Conservation (phyloP, 2,113 vertebrate species). For the Tragelaphus strepsiceros region DNA sequence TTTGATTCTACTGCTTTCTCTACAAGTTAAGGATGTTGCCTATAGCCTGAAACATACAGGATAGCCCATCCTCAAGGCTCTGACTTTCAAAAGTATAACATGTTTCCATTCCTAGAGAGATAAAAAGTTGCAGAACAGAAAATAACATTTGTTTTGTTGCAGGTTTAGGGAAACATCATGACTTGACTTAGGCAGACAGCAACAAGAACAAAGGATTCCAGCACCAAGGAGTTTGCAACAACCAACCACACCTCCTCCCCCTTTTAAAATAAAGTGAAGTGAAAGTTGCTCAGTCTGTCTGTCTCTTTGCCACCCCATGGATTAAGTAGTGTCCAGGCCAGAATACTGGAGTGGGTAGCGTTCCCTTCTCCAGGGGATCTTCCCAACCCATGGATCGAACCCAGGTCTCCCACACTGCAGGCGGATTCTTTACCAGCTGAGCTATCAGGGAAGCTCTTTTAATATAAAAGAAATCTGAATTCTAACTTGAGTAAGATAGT, state of each 20-base stretch:
- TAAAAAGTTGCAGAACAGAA: neutral
- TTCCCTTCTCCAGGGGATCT: neutral
- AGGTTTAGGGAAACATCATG: neutral
- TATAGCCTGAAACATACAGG: neutral
- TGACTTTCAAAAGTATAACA: neutral
- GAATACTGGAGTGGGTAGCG: neutral
- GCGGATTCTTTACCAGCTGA: neutral
- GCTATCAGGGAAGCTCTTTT: neutral
- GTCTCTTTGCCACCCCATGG: neutral
- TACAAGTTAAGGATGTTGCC: neutral
- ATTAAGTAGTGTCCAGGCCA: neutral
- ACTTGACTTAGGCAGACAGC: neutral
- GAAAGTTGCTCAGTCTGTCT: neutral
- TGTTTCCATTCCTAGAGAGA: neutral
- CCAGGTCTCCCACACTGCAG: neutral
- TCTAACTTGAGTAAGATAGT: neutral
- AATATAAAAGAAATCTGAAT: neutral
- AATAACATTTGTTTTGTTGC: neutral
- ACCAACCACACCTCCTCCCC: neutral
- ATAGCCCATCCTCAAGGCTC: neutral
- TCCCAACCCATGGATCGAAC: neutral
- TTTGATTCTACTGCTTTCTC: neutral
- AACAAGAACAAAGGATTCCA: neutral
- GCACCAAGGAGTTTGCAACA: neutral
- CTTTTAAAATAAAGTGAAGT: neutral